These are phyloP conservation scores for Siderastrea radians DNA, from an alignment of 92 coral and sea anemone genomes.

Conservation along the genomic window DNA sequence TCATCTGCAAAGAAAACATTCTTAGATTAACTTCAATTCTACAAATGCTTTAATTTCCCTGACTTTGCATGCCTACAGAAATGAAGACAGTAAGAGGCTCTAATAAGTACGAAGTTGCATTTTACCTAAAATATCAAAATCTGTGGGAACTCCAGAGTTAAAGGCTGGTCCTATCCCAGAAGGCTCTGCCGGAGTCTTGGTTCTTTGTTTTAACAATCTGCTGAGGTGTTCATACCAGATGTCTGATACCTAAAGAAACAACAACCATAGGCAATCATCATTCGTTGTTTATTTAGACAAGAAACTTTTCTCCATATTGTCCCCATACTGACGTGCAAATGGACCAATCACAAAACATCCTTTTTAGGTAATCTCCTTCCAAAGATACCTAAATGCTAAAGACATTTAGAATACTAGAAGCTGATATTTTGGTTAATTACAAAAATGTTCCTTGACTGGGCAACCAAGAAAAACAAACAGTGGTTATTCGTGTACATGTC, in stretches of 20 bases:
- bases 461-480: no score
- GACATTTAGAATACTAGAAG: no score
- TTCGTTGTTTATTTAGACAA: no score
- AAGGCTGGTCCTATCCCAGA: conserved; percentile 96
- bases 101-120: not conserved
- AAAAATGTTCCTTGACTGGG: no score
- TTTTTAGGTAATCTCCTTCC: no score
- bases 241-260: conserved; percentile 80
- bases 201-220: conserved; percentile 86
- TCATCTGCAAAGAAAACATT: conserved; percentile 71
- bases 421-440: no score
- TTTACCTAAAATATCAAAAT: conserved; percentile 92
- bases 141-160: conserved; percentile 87
- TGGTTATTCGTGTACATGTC: no score
- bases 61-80: not conserved
- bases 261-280: not conserved
- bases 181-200: conserved; percentile 88
- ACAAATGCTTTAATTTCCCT: not conserved
- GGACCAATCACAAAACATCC: no score
- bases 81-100: not conserved
- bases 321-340: no score
- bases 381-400: no score
- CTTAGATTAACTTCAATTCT: not conserved
- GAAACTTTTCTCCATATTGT: no score
- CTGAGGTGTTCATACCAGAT: conserved; percentile 92